Percentiles rank a stretch among this genome's conserved stretches.
Evolutionary conservation across 92 coral and sea anemone genomes (phyloP).

Genomic region (Desmophyllum pertusum): DNA sequence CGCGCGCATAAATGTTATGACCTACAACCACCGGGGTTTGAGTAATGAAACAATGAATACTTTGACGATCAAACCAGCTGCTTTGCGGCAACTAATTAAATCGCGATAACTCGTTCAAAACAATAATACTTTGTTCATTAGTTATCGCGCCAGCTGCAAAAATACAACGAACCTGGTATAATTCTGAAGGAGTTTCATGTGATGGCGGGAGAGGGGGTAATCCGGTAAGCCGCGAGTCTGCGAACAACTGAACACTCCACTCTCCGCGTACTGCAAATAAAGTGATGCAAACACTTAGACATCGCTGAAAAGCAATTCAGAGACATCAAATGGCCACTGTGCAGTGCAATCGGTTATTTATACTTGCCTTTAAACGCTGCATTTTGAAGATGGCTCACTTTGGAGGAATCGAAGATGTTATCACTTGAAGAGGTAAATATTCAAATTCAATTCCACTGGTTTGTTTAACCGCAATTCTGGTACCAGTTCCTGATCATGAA

Average conservation of each 20-base stretch:
- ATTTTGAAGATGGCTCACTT: slow-evolving; percentile 42
- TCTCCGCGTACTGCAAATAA: slow-evolving; percentile 71
- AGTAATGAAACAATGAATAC: not conserved
- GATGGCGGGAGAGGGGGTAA: slow-evolving; percentile 97
- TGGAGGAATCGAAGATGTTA: not conserved
- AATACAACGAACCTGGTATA: slow-evolving; percentile 87
- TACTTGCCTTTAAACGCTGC: slow-evolving; percentile 65
- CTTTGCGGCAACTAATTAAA: slow-evolving; percentile 19
- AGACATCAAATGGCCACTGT: not conserved
- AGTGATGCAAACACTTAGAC: slow-evolving; percentile 10
- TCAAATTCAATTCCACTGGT: not conserved
- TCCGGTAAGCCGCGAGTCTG: slow-evolving; percentile 93
- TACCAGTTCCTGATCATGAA: slow-evolving; percentile 3
- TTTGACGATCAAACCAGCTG: slow-evolving; percentile 52
- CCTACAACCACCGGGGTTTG: slow-evolving; percentile 11
- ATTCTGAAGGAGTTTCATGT: slow-evolving; percentile 92
- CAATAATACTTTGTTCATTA: not conserved
- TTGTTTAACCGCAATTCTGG: slow-evolving; percentile 5
- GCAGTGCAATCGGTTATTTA: slow-evolving; percentile 7
- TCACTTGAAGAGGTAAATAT: not conserved
- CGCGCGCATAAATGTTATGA: slow-evolving; percentile 5
- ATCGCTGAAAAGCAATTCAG: not conserved
- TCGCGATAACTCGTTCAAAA: slow-evolving; percentile 34
- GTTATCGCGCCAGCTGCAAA: slow-evolving; percentile 31
- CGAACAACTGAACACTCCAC: slow-evolving; percentile 92